A percentile compares a stretch with the other conserved stretches of the same genome.
phyloP scores from a whole-genome alignment of 1,140 invertebrate species.

The Aphis craccivora region DNA sequence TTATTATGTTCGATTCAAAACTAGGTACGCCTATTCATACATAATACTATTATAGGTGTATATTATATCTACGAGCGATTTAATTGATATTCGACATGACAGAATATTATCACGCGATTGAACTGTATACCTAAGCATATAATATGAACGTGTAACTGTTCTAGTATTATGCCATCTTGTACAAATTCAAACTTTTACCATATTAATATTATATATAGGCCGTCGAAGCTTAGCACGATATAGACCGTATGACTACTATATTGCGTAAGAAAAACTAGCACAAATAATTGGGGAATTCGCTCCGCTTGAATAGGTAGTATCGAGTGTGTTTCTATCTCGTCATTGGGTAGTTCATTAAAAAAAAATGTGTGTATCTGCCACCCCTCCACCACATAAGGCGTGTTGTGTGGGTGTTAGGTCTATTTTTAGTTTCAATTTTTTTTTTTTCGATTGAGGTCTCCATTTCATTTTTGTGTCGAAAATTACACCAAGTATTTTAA shows the following conservation, averaged over 20 bases:
- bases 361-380: too few species aligned
- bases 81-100: neutral
- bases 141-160: neutral
- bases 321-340: neutral
- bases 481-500: too few species aligned
- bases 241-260: neutral
- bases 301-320: neutral
- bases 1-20: neutral
- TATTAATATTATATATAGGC: neutral
- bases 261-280: neutral
- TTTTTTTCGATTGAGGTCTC: too few species aligned
- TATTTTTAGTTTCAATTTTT: too few species aligned
- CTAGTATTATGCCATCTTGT: neutral
- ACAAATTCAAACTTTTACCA: neutral
- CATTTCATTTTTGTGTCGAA: too few species aligned
- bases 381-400: too few species aligned
- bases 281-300: neutral
- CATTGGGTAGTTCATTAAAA: too few species aligned
- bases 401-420: too few species aligned
- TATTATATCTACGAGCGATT: neutral
- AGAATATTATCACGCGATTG: neutral
- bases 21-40: neutral
- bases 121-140: neutral
- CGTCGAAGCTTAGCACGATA: neutral
- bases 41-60: neutral